These are phyloP conservation scores for Catocala fraxini DNA, from an alignment of 2,888 invertebrate species.

Conservation along the genomic window DNA sequence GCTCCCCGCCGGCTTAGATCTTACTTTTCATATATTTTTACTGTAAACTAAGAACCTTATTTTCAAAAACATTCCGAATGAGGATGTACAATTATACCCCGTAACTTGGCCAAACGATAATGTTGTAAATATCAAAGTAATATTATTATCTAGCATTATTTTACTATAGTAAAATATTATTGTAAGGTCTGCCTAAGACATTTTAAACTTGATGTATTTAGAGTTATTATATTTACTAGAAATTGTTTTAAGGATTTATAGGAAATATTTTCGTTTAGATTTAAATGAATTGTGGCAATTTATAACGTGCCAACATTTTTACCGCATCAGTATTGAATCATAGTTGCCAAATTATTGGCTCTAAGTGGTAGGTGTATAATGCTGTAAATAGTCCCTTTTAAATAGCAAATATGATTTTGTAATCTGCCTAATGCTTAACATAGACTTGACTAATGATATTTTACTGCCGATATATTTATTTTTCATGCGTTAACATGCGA, in stretches of 20 bases:
- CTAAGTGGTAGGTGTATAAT: constrained; percentile 77
- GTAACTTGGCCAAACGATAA: constrained; percentile 66
- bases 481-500: constrained; percentile 84
- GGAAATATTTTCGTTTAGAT: constrained; percentile 79
- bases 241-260: constrained; percentile 77
- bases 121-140: constrained; percentile 79
- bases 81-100: constrained; percentile 72
- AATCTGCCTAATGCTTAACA: constrained; percentile 68
- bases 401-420: constrained; percentile 64
- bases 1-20: constrained; percentile 58
- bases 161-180: constrained; percentile 59
- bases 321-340: constrained; percentile 86
- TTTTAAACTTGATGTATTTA: constrained; percentile 86
- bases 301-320: constrained; percentile 87
- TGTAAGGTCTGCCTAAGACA: constrained; percentile 82
- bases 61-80: constrained; percentile 53
- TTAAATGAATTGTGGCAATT: constrained; percentile 73
- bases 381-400: constrained; percentile 82
- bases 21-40: constrained; percentile 70
- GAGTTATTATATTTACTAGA: constrained; percentile 76
- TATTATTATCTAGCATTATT: constrained; percentile 67
- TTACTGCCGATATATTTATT: constrained; percentile 77
- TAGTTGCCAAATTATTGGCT: constrained; percentile 83
- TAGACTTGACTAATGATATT: constrained; percentile 61
- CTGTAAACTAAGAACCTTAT: constrained; percentile 60